phyloP scores from a whole-genome alignment of 2,797 vertebrate genomes.

The Eulemur coronatus region DNA sequence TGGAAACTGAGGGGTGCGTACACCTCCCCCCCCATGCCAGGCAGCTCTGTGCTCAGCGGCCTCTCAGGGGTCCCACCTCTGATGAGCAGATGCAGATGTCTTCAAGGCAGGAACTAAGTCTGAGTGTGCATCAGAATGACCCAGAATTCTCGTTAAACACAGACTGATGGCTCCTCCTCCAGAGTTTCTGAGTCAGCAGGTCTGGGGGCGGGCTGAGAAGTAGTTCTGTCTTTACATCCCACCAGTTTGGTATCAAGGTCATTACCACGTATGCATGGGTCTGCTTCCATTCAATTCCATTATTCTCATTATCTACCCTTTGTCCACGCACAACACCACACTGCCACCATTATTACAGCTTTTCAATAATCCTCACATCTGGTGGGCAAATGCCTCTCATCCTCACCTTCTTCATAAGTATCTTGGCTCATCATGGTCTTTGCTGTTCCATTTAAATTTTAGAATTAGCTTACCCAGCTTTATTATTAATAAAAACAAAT shows the following conservation, averaged over 20 bases:
- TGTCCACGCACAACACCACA: accelerated
- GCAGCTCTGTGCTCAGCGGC: neutral
- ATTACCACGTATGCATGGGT: accelerated
- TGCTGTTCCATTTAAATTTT: neutral
- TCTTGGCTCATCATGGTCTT: neutral
- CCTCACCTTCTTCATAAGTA: neutral
- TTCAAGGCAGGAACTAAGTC: neutral
- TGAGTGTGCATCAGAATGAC: neutral
- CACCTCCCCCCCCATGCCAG: too few species aligned
- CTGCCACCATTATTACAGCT: too few species aligned
- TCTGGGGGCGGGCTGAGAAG: neutral
- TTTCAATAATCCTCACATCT: neutral
- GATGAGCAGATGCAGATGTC: neutral
- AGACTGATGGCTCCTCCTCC: neutral
- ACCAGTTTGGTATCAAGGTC: accelerated
- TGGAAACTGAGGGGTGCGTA: accelerated
- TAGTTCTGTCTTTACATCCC: neutral
- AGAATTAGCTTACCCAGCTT: neutral
- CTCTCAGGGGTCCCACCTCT: accelerated
- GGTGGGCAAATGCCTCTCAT: neutral
- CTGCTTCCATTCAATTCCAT: neutral
- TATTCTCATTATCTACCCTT: neutral
- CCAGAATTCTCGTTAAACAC: too few species aligned
- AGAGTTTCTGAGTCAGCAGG: neutral
- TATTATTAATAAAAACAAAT: neutral